A percentile compares a stretch with the other conserved stretches of the same genome.
These are phyloP conservation scores for Ctenomys sociabilis DNA, from an alignment of 2,113 vertebrate genomes.

Conservation along the genomic window DNA sequence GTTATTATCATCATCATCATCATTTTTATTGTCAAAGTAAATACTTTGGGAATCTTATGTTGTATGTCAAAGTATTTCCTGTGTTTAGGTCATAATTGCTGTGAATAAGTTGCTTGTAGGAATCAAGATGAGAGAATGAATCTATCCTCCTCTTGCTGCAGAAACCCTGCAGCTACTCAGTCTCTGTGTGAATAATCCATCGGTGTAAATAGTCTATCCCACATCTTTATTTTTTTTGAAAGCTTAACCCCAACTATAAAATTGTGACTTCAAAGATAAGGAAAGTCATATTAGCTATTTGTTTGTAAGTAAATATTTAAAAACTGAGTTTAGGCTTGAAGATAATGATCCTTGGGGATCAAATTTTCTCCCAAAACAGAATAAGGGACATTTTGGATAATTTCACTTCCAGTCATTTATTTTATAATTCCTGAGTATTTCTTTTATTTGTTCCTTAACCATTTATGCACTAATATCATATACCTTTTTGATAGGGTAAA, in stretches of 20 bases:
- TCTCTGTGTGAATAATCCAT: slow-evolving; percentile 27
- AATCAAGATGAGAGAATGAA: neutral
- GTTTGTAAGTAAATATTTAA: slow-evolving; percentile 42
- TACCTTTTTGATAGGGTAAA: neutral
- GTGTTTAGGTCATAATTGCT: slow-evolving; percentile 9
- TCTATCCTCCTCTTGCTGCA: neutral
- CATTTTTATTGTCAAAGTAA: slow-evolving; percentile 1
- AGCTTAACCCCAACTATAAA: slow-evolving; percentile 3
- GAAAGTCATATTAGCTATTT: slow-evolving; percentile 18
- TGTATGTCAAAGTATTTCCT: slow-evolving; percentile 6
- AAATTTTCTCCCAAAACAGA: neutral
- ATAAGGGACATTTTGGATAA: neutral
- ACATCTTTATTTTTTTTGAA: neutral
- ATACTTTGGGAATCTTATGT: neutral
- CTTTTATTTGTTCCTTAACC: neutral
- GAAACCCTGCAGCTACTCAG: neutral
- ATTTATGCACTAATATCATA: neutral
- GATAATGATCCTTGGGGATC: neutral
- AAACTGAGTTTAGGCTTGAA: neutral
- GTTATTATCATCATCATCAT: no score
- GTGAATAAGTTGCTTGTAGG: neutral
- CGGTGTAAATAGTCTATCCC: neutral
- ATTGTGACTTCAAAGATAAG: slow-evolving; percentile 21
- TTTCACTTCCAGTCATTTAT: neutral
- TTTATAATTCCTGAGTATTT: neutral